phyloP scores from a whole-genome alignment of 2,113 vertebrate species.

The Toxotes jaculatrix region DNA sequence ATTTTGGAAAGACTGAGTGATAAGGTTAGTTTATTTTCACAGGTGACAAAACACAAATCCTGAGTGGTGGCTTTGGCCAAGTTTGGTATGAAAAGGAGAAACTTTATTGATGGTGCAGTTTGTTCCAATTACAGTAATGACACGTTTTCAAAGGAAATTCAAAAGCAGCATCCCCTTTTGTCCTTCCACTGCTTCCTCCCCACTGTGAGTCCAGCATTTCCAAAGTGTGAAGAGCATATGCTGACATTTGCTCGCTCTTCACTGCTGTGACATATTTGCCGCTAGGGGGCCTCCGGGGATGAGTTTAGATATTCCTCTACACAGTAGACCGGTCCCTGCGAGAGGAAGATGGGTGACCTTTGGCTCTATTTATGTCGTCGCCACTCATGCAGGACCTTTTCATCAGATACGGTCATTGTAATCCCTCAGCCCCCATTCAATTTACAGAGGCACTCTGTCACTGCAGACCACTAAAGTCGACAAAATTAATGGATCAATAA shows the following conservation, averaged over 20 bases:
- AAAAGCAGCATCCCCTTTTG: neutral
- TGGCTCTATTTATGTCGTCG: constrained; percentile 80
- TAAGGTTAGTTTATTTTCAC: too few relatives aligned
- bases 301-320: constrained; percentile 44
- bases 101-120: neutral
- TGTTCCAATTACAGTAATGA: neutral
- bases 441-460: constrained; percentile 81
- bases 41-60: too few relatives aligned
- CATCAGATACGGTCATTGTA: constrained; percentile 77
- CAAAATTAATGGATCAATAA: constrained; percentile 86
- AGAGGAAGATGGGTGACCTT: constrained; percentile 70
- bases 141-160: neutral
- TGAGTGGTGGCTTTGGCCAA: neutral
- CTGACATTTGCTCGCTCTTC: constrained; percentile 28
- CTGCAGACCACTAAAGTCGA: constrained; percentile 81
- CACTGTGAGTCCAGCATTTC: neutral
- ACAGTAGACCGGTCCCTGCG: constrained; percentile 11
- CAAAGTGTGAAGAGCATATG: constrained; percentile 41
- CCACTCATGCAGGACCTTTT: constrained; percentile 71
- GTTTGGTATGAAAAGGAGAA: neutral
- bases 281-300: constrained; percentile 51
- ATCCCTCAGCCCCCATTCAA: constrained; percentile 80
- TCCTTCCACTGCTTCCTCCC: neutral
- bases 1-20: too few relatives aligned
- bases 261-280: constrained; percentile 42